Evolutionary conservation across 2,113 vertebrate species (phyloP).

Genomic region (Bagarius yarrelli): DNA sequence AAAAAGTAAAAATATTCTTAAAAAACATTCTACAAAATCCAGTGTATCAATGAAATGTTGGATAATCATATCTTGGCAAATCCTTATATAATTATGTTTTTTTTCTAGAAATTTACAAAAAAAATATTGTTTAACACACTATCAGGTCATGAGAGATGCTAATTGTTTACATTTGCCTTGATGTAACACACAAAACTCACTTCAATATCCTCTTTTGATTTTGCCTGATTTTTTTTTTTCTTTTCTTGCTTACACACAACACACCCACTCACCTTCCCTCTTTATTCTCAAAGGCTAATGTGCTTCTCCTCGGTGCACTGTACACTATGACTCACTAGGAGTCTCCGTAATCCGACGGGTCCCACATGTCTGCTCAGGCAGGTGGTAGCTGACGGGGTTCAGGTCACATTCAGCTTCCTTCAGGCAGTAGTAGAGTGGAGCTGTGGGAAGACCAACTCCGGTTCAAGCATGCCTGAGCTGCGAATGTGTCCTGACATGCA

Average conservation of each 20-base stretch:
- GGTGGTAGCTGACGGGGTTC: constrained; percentile 22
- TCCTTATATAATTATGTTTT: no score
- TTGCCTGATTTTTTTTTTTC: neutral
- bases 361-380: constrained; percentile 34
- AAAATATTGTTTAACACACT: no score
- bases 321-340: constrained; percentile 39
- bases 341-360: constrained; percentile 45
- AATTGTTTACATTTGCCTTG: neutral
- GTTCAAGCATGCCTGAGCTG: constrained; percentile 36
- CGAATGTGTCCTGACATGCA: constrained; percentile 41
- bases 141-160: no score
- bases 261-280: constrained; percentile 42
- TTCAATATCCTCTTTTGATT: neutral
- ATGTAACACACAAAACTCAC: neutral
- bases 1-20: neutral
- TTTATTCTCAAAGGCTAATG: neutral
- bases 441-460: constrained; percentile 27
- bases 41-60: no score
- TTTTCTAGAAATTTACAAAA: no score
- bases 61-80: no score
- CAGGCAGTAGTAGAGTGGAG: constrained; percentile 19
- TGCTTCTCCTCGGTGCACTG: constrained; percentile 21
- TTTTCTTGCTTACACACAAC: constrained; percentile 51
- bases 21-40: neutral
- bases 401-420: constrained; percentile 24